Evolutionary conservation across 2,797 vertebrate genomes (phyloP).

Genomic region (Prionace glauca): DNA sequence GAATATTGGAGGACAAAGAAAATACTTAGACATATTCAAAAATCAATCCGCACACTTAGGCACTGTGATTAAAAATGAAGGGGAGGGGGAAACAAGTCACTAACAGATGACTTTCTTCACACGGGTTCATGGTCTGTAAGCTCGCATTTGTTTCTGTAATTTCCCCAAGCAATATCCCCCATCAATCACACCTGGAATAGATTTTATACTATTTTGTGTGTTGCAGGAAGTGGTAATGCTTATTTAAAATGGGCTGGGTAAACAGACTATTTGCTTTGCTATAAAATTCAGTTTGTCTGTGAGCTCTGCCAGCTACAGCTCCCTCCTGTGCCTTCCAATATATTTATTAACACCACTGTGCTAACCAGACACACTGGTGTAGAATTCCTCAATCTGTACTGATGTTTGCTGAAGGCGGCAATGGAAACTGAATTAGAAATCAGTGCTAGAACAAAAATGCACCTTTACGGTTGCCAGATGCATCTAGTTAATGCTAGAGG

Average conservation of each 20-base stretch:
- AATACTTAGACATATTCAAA: background rate
- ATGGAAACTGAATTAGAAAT: background rate
- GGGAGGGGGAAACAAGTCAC: background rate
- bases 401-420: background rate
- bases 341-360: background rate
- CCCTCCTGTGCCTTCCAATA: background rate
- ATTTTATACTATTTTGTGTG: background rate
- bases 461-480: background rate
- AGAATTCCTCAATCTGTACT: background rate
- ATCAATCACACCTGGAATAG: background rate
- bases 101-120: background rate
- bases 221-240: background rate
- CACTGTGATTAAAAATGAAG: background rate
- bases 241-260: background rate
- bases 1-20: background rate
- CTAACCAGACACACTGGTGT: background rate
- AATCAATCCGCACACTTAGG: background rate
- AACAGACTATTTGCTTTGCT: background rate
- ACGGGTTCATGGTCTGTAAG: background rate
- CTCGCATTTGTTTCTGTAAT: background rate
- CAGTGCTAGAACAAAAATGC: background rate
- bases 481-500: background rate
- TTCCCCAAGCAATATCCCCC: background rate
- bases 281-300: background rate
- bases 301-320: background rate